Base-by-base conservation (phyloP, 2,113 vertebrate species). In the Leucopternis melanops region DNA sequence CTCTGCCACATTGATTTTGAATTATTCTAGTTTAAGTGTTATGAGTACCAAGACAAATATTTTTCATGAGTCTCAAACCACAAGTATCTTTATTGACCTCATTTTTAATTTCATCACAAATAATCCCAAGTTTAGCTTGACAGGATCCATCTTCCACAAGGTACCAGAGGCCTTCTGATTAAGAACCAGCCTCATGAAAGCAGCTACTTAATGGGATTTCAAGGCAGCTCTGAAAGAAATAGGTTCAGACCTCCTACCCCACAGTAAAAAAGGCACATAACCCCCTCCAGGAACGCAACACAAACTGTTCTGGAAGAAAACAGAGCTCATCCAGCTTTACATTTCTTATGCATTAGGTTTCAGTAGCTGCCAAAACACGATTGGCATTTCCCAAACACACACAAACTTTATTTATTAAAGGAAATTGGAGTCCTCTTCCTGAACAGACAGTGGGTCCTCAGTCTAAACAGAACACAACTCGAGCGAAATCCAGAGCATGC, bases 1-100 rank as follows among this genome's bases (percentile, higher is more conserved):
- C 90, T 87, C 87, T 96, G 95, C 89, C 90, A 96, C 92, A 92
- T 62, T 96, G 93, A 96, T 95, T 96, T 96, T 96, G 93, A 96
- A 90, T 95, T 92, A 96, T 90, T 96, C 82, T 83, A 90, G 90
- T 90, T 92, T 88, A 87, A 95, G 74, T 82, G 81, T 85, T 95
- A 71, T 59, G 88, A 97, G 79, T 73, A 97, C 93, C 84, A 96
- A 94, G 85, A 91, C 71, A 96, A 97, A 95, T 96, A 97, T 95
- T 97, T 97, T 94, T 95, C 90, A 78, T 86, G 86, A 91, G 91
- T 91, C 77, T 94, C 91, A 95, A 95, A 77, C 94, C 95, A 90
- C 95, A 97, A 96, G 62, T 83, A 92, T 90, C 92, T 90, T 95
- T 91, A 93, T 73, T 88, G 90, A 88, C 87, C 62, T 72, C 93